A percentile compares a stretch with the other conserved stretches of the same genome.
Evolutionary conservation across 2,888 invertebrate genomes (phyloP).

Genomic region (Polydrusus pterygomalis): DNA sequence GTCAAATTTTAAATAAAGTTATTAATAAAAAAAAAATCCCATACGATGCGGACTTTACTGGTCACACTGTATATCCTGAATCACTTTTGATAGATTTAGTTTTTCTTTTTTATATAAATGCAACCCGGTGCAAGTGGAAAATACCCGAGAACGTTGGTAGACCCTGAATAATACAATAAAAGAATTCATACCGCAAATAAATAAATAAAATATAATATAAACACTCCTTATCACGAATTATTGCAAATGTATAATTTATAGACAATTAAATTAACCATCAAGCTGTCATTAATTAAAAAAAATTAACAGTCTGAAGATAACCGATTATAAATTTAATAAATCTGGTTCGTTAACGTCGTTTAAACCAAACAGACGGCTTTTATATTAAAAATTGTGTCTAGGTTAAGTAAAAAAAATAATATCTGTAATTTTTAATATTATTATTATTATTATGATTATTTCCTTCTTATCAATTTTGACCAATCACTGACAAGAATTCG

Average conservation of each 20-base stretch:
- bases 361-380: conserved; percentile 13
- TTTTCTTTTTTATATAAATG: too few relatives aligned
- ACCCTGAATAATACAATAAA: background rate
- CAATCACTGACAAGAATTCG: too few relatives aligned
- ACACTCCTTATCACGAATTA: conserved; percentile 46
- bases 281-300: conserved; percentile 30
- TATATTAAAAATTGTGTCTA: conserved; percentile 6
- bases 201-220: background rate
- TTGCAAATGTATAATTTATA: conserved; percentile 37
- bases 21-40: too few relatives aligned
- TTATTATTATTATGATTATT: too few relatives aligned
- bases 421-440: too few relatives aligned
- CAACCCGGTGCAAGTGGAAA: too few relatives aligned
- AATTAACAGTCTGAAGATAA: conserved; percentile 29
- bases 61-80: too few relatives aligned
- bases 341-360: conserved; percentile 40
- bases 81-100: too few relatives aligned
- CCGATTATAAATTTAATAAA: conserved; percentile 23
- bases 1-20: too few relatives aligned
- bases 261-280: conserved; percentile 35
- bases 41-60: too few relatives aligned
- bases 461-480: too few relatives aligned
- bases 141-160: background rate
- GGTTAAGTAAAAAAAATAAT: conserved; percentile 10
- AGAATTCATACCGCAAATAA: background rate